Conservation (phyloP, 2,113 vertebrate species). For the Hoplias malabaricus region DNA sequence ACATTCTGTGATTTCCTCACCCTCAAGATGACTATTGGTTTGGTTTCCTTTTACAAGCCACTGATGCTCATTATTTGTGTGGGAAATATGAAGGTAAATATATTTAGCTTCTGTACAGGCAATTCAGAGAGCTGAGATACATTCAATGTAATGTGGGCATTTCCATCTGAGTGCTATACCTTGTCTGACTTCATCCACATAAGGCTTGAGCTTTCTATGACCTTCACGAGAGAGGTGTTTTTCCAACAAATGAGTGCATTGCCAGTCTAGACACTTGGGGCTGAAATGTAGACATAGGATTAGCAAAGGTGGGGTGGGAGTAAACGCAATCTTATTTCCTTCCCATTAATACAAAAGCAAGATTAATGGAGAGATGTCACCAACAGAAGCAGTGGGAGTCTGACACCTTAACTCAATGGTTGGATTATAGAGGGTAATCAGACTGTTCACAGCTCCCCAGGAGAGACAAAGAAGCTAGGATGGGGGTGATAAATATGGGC, state of each 20-base stretch:
- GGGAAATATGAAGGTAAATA: neutral
- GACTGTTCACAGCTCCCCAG: neutral
- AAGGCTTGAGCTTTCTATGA: neutral
- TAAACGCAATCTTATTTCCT: neutral
- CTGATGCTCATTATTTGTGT: neutral
- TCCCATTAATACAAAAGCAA: neutral
- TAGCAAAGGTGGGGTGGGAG: neutral
- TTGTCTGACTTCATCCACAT: neutral
- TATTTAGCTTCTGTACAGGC: neutral
- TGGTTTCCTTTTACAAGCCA: neutral
- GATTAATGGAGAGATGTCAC: neutral
- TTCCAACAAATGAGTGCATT: neutral
- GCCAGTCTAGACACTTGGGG: neutral
- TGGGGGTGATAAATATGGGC: constrained; percentile 8
- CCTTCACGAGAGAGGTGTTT: neutral
- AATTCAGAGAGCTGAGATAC: constrained; percentile 28
- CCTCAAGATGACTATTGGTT: neutral
- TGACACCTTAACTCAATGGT: neutral
- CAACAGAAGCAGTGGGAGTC: neutral
- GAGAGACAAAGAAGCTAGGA: constrained; percentile 1
- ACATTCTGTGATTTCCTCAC: neutral
- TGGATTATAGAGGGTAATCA: neutral
- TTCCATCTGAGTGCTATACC: neutral
- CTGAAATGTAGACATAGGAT: neutral
- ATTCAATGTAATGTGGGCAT: constrained; percentile 28